These are phyloP conservation scores for Sphenodon punctatus DNA, from an alignment of 2,797 vertebrate species.

Conservation along the genomic window DNA sequence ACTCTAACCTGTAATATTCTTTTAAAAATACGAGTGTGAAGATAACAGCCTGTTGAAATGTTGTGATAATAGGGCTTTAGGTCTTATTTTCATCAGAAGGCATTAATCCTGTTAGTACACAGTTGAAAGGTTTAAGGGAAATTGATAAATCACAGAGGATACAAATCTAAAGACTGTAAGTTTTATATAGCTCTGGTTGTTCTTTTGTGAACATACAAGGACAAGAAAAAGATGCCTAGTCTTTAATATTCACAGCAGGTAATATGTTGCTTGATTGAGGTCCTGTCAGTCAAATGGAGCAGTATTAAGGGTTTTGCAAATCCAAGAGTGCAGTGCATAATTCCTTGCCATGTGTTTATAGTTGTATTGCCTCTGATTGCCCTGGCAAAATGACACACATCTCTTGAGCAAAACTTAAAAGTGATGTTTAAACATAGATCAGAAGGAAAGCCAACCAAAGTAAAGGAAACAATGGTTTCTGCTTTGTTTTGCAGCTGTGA, in stretches of 20 bases:
- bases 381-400: background rate
- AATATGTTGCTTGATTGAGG: background rate
- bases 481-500: slow-evolving; percentile 85
- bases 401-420: background rate
- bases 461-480: background rate
- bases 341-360: background rate
- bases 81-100: slow-evolving; percentile 41
- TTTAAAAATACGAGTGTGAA: background rate
- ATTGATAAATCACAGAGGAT: slow-evolving; percentile 36
- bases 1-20: slow-evolving; percentile 30
- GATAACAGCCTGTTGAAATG: slow-evolving; percentile 40
- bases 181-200: slow-evolving; percentile 25
- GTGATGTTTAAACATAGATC: background rate
- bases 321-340: background rate
- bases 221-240: background rate
- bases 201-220: background rate
- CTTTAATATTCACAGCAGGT: slow-evolving; percentile 13
- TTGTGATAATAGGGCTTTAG: slow-evolving; percentile 40
- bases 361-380: background rate
- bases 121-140: slow-evolving; percentile 46
- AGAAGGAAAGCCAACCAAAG: too few relatives aligned
- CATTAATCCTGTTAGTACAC: slow-evolving; percentile 49
- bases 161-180: slow-evolving; percentile 22
- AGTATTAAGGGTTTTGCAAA: background rate
- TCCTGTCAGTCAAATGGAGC: background rate